Evolutionary conservation across 1,140 invertebrate species (phyloP).

Genomic region (Drosophila nigrodunni): DNA sequence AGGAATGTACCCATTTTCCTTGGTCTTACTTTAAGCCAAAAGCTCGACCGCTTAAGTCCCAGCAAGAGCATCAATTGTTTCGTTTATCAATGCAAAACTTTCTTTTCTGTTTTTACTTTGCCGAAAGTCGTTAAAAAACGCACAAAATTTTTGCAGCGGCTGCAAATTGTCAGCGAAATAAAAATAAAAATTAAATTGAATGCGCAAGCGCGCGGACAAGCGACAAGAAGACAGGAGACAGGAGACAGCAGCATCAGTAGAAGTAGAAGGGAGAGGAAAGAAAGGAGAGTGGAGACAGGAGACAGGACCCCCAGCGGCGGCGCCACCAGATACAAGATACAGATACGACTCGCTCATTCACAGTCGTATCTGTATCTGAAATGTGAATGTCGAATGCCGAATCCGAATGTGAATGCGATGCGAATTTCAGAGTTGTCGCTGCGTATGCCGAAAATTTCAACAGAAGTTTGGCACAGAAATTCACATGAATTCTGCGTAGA

Average conservation of each 20-base stretch:
- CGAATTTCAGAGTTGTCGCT: constrained; percentile 50
- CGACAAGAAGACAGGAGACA: constrained; percentile 27
- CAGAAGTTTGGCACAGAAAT: constrained; percentile 73
- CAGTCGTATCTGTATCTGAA: constrained; percentile 18
- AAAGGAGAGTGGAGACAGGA: constrained; percentile 20
- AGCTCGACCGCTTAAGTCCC: too few relatives aligned
- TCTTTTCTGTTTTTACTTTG: constrained; percentile 17
- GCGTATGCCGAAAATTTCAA: constrained; percentile 81
- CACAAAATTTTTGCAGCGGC: constrained; percentile 66
- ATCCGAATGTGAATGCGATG: constrained; percentile 35
- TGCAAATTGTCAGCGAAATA: constrained; percentile 73
- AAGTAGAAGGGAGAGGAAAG: not conserved
- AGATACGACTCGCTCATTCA: constrained; percentile 53
- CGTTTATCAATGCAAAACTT: too few relatives aligned
- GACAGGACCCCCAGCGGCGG: constrained; percentile 79
- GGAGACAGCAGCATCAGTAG: not conserved
- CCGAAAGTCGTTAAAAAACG: constrained; percentile 71
- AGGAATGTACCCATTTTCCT: too few relatives aligned
- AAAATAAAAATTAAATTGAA: constrained; percentile 82
- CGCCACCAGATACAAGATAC: constrained; percentile 80
- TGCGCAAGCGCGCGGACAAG: constrained; percentile 67
- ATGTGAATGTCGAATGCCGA: constrained; percentile 45
- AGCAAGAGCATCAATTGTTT: too few relatives aligned
- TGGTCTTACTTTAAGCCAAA: too few relatives aligned
- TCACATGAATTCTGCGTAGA: constrained; percentile 59